Evolutionary conservation across 2,797 vertebrate species (phyloP), one percentile per base, ranked within the genome.

Genomic region (Peromyscus nudipes): DNA sequence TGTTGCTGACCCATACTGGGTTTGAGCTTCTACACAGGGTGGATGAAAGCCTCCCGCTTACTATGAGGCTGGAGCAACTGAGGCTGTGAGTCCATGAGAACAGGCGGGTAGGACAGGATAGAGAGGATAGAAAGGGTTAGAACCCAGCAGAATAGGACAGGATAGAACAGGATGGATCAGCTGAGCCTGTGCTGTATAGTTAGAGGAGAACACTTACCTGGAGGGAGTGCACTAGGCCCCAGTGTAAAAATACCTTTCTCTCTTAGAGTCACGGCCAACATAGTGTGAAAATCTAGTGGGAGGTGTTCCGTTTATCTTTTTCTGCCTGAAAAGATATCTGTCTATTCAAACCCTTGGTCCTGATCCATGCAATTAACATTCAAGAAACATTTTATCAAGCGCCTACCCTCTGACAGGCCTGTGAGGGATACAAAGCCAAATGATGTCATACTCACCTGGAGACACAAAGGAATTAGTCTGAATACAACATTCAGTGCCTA

Each of bases 221-320:
- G 6, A 71, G 9, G 13, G 2, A 11, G 4, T n/a, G 3, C 23
- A 57, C 82, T 65, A 60, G 37, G 29, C 86, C 29, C 69, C 57
- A 4, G 6, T 6, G 3, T 55, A 84, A 73, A 95, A 90, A 79
- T 49, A 29, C 34, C 13, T 65, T 67, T 96, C 49, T 86, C 67
- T 87, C 46, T 88, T 10, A 46, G 34, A 34, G 14, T 57, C 69
- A 31, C 11, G 43, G 4, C 75, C 65, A 91, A 91, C 92, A 92
- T 27, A 37, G 13, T 23, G 11, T 71, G 7, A 92, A 92, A 87
- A n/a, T 49, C 19, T 52, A 37, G 8, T 57, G 11, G 34, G 7
- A 85, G 16, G 69, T 19, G 67, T 89, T 97, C 73, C 43, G 21
- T 89, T 91, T 75, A 76, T 31, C 16, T 3, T 82, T 84, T 92